A percentile compares a stretch with the other conserved stretches of the same genome.
Evolutionary conservation across 1,140 invertebrate species (phyloP).

Genomic region (Platyscapa corneri): DNA sequence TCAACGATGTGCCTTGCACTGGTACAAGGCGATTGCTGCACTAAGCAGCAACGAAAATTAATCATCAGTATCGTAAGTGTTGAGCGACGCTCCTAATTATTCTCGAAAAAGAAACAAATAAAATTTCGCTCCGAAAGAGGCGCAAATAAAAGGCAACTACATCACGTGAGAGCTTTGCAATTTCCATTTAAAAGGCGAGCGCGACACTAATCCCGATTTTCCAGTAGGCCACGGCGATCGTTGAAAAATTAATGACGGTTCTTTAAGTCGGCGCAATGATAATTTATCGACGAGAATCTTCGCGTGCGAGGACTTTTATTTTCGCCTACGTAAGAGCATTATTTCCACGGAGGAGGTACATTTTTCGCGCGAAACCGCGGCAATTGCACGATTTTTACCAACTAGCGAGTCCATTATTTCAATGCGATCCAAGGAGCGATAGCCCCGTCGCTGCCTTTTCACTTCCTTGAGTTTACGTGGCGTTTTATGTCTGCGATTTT

Average conservation of each 20-base stretch:
- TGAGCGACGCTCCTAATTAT: not conserved
- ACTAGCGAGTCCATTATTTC: not conserved
- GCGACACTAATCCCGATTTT: constrained; percentile 26
- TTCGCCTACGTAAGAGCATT: constrained; percentile 24
- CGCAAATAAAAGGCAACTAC: not conserved
- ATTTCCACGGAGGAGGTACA: constrained; percentile 18
- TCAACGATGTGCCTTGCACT: no score
- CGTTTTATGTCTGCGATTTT: not conserved
- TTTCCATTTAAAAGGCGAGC: no score
- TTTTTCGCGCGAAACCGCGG: not conserved
- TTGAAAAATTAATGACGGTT: constrained; percentile 45
- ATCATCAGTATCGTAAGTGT: not conserved
- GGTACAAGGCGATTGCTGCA: no score
- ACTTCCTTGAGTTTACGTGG: not conserved
- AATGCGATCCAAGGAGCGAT: not conserved
- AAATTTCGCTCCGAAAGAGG: not conserved
- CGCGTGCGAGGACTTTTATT: constrained; percentile 25
- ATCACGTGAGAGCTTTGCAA: no score
- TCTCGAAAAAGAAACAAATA: not conserved
- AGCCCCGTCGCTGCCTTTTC: no score
- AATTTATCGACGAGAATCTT: constrained; percentile 46
- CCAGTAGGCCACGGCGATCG: constrained; percentile 13
- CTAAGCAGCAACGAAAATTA: no score
- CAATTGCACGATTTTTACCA: not conserved
- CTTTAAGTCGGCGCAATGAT: constrained; percentile 3